A percentile compares a stretch with the other conserved stretches of the same genome.
These are phyloP conservation scores for Hyles vespertilio DNA, from an alignment of 1,140 invertebrate genomes.

Conservation along the genomic window DNA sequence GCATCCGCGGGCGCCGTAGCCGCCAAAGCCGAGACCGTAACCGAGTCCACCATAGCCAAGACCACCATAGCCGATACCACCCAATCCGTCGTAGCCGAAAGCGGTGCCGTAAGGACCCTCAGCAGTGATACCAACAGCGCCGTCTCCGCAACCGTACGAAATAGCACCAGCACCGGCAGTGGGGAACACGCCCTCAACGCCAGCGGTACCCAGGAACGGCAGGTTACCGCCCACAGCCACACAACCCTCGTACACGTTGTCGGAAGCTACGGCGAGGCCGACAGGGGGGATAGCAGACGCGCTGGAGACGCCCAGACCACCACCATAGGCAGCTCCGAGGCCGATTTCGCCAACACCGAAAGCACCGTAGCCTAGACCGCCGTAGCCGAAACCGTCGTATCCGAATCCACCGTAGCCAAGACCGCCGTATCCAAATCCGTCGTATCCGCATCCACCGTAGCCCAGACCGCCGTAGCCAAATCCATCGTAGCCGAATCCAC, in stretches of 20 bases:
- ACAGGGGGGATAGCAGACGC: conserved; percentile 3
- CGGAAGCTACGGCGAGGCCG: conserved; percentile 1
- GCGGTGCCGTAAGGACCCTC: not conserved
- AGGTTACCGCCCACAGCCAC: conserved; percentile 10
- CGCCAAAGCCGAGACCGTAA: not conserved
- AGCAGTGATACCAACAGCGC: conserved; percentile 6
- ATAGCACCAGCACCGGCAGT: conserved; percentile 29
- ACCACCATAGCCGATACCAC: not conserved
- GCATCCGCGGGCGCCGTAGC: conserved; percentile 2
- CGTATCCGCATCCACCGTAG: conserved; percentile 17
- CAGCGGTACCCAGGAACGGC: conserved; percentile 12
- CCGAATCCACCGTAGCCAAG: conserved; percentile 9
- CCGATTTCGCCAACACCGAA: not conserved
- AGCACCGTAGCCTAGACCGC: not conserved
- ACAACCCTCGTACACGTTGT: conserved; percentile 6
- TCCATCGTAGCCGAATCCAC: not conserved
- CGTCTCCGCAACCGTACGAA: conserved; percentile 25
- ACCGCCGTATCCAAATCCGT: conserved; percentile 1
- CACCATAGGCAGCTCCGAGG: conserved; percentile 9
- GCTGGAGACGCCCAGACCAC: conserved; percentile 18
- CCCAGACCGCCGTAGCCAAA: conserved; percentile 23
- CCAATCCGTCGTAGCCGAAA: not conserved
- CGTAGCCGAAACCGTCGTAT: conserved; percentile 6
- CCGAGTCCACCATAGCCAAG: not conserved
- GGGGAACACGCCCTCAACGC: conserved; percentile 26